Evolutionary conservation across 2,888 invertebrate genomes (phyloP).

Genomic region (Yponomeuta cagnagella): DNA sequence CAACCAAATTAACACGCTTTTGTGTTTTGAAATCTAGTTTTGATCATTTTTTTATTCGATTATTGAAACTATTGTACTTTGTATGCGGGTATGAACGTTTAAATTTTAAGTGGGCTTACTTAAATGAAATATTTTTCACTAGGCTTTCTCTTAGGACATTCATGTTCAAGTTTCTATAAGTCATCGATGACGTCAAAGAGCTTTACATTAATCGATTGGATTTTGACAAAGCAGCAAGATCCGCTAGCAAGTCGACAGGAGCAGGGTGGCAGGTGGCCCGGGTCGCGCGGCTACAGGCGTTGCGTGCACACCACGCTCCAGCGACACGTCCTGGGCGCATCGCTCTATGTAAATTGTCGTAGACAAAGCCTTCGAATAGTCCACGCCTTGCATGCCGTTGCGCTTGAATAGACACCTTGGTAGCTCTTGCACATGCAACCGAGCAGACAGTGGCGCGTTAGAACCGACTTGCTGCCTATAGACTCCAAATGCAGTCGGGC

Average conservation of each 20-base stretch:
- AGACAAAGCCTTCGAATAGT: conserved; percentile 55
- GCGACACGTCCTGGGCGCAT: conserved; percentile 50
- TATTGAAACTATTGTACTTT: too few relatives aligned
- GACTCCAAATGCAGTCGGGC: background rate
- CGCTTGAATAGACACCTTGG: conserved; percentile 66
- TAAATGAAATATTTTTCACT: too few relatives aligned
- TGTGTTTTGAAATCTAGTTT: too few relatives aligned
- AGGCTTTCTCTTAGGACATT: too few relatives aligned
- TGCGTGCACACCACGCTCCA: conserved; percentile 42
- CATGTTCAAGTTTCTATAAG: background rate
- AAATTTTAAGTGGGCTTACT: too few relatives aligned
- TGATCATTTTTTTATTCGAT: too few relatives aligned
- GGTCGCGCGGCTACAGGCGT: conserved; percentile 43
- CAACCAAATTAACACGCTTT: too few relatives aligned
- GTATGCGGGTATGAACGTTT: too few relatives aligned
- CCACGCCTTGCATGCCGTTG: conserved; percentile 68
- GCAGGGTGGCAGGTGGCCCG: conserved; percentile 48
- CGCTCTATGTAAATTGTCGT: conserved; percentile 55
- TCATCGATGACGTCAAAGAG: conserved; percentile 48
- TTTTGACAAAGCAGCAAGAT: conserved; percentile 34
- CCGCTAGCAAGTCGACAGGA: conserved; percentile 23
- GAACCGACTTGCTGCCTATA: conserved; percentile 14
- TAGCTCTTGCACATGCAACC: conserved; percentile 61
- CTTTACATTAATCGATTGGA: conserved; percentile 50
- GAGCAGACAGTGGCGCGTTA: conserved; percentile 48